Conservation (phyloP, 2,888 invertebrate species). For the Orchestes rusci region DNA sequence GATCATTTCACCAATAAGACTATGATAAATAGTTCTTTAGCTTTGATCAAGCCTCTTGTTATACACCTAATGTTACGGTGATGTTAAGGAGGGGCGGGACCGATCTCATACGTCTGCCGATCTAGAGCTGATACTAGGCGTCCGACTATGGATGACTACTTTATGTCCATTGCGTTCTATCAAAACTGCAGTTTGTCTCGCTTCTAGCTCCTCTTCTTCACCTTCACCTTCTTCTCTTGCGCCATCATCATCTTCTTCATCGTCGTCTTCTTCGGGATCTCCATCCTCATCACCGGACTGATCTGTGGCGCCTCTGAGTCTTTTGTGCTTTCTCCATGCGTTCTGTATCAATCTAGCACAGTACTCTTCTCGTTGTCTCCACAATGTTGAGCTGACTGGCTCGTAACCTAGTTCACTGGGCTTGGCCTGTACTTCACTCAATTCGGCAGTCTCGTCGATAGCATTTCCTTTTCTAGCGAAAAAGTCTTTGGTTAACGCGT, state of each 20-base stretch:
- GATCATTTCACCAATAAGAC: conserved; percentile 20
- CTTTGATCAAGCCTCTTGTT: conserved; percentile 25
- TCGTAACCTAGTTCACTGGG: conserved; percentile 88
- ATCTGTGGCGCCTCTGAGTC: conserved; percentile 47
- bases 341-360: conserved; percentile 93
- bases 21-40: too few species aligned
- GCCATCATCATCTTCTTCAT: conserved; percentile 21
- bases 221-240: conserved; percentile 21
- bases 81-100: conserved; percentile 60
- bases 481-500: conserved; percentile 97
- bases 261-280: conserved; percentile 8
- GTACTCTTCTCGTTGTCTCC: conserved; percentile 95
- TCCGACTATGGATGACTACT: conserved; percentile 84
- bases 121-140: conserved; percentile 76
- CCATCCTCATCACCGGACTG: conserved; percentile 48
- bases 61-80: conserved; percentile 36
- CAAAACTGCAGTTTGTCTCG: conserved; percentile 74
- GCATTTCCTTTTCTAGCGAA: conserved; percentile 94
- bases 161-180: conserved; percentile 84
- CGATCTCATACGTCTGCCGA: conserved; percentile 81
- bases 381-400: conserved; percentile 88
- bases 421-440: conserved; percentile 75
- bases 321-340: conserved; percentile 85
- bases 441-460: conserved; percentile 85
- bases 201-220: conserved; percentile 33